Conservation (phyloP, 2,797 vertebrate species). For the Erpetoichthys calabaricus region DNA sequence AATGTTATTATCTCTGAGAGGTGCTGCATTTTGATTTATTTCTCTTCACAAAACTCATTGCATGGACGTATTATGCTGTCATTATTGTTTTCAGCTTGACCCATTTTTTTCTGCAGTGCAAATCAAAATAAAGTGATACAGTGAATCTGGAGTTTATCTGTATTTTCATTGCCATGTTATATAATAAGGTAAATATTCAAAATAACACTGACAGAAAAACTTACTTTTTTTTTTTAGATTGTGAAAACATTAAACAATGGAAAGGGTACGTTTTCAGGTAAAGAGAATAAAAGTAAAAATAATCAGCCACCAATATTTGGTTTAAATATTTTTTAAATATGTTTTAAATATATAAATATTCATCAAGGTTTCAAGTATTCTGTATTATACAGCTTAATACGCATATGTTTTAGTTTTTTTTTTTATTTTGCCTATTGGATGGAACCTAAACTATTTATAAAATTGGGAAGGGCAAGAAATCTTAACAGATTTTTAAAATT, state of each 20-base stretch:
- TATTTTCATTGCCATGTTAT: constrained; percentile 24
- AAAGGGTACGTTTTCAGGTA: too few relatives aligned
- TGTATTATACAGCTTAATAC: too few relatives aligned
- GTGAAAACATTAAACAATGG: not conserved
- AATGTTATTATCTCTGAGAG: constrained; percentile 33
- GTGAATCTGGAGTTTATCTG: constrained; percentile 12
- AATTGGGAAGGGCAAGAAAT: too few relatives aligned
- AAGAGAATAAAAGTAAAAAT: too few relatives aligned
- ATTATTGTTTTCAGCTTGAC: constrained; percentile 38
- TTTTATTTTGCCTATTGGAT: too few relatives aligned
- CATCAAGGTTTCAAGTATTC: too few relatives aligned
- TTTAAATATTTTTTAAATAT: too few relatives aligned
- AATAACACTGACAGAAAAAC: constrained; percentile 9
- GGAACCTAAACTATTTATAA: too few relatives aligned
- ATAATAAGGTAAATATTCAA: constrained; percentile 12
- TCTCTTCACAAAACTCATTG: constrained; percentile 21
- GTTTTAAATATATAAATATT: too few relatives aligned
- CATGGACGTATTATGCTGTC: constrained; percentile 30
- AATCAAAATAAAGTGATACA: constrained; percentile 22
- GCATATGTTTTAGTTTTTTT: too few relatives aligned
- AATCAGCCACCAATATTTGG: too few relatives aligned
- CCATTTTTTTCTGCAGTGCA: constrained; percentile 22
- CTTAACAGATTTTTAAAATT: too few relatives aligned
- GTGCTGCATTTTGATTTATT: constrained; percentile 37
- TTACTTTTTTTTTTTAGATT: constrained; percentile 4